phyloP scores from a whole-genome alignment of 2,113 vertebrate genomes.

The Pelobates fuscus region DNA sequence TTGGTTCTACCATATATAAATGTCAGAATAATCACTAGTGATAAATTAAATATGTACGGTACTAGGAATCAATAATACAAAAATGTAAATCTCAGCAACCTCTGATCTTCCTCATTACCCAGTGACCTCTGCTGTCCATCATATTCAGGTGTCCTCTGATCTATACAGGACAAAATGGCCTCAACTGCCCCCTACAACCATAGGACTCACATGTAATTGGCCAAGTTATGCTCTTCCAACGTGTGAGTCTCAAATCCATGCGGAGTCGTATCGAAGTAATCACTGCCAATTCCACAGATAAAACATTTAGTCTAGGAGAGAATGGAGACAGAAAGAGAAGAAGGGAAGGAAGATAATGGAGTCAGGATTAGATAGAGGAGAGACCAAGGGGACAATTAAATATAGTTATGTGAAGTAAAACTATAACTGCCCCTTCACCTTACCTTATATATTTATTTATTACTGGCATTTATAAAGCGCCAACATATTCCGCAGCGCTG shows the following conservation, averaged over 20 bases:
- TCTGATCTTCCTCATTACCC: neutral
- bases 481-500: too few relatives aligned
- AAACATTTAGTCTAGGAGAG: constrained; percentile 86
- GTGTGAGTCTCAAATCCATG: constrained; percentile 93
- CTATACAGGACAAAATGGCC: neutral
- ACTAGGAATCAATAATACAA: too few relatives aligned
- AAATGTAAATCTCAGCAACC: too few relatives aligned
- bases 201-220: constrained; percentile 76
- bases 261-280: constrained; percentile 90
- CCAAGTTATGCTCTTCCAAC: constrained; percentile 87
- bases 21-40: too few relatives aligned
- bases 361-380: neutral
- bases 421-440: too few relatives aligned
- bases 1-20: too few relatives aligned
- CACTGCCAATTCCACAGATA: constrained; percentile 91
- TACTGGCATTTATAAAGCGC: too few relatives aligned
- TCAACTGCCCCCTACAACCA: neutral
- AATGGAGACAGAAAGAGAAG: neutral
- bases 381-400: neutral
- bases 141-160: constrained; percentile 8
- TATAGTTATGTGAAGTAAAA: too few relatives aligned
- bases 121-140: neutral
- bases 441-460: too few relatives aligned
- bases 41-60: too few relatives aligned
- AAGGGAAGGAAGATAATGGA: neutral